Base-by-base conservation (phyloP, 2,888 invertebrate genomes). In the Drosophila putrida region DNA sequence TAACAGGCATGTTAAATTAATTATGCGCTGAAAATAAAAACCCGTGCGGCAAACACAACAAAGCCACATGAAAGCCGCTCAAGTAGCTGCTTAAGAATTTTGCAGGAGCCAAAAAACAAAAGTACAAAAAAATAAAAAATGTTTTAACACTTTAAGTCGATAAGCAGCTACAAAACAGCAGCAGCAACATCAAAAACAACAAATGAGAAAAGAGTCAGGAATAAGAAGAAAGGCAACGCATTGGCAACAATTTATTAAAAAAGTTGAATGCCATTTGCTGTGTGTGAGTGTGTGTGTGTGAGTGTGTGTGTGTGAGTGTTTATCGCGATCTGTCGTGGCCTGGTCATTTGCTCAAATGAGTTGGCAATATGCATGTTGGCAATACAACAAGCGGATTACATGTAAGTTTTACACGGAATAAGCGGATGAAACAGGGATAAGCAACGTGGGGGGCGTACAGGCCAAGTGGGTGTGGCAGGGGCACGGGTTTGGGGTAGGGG, bases 291-390 rank as follows among this genome's bases (percentile, higher is more conserved):
- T 6, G 20, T 35, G 53, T 39, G 44, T 20, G 46, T 27, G n/a
- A 43, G 25, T 57, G 43, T 50, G 39, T 35, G 47, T 43, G 39
- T 60, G 61, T 54, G 63, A 55, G 50, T 63, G 64, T 62, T 75
- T 70, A 86, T 88, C 80, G 81, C 83, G 83, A 83, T 86, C 75
- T 62, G 73, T 85, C 66, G 75, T 82, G 86, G 79, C 76, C 82
- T 75, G 86, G 88, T 75, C 80, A 88, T 86, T 88, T 86, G 80
- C 82, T 62, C 65, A 86, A 88, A 88, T 83, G 88, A 83, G 88
- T 86, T 88, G 88, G 88, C 88, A 88, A 73, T 70, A 69, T 66
- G 67, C 65, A 65, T 67, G 67, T 62, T 65, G 79, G 74, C 75
- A 64, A 65, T 59, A 65, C 75, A 71, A 68, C 75, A 71, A 68